Percentiles rank a stretch among this genome's conserved stretches.
phyloP scores from a whole-genome alignment of 2,797 vertebrate species.

The Xyrichtys novacula region DNA sequence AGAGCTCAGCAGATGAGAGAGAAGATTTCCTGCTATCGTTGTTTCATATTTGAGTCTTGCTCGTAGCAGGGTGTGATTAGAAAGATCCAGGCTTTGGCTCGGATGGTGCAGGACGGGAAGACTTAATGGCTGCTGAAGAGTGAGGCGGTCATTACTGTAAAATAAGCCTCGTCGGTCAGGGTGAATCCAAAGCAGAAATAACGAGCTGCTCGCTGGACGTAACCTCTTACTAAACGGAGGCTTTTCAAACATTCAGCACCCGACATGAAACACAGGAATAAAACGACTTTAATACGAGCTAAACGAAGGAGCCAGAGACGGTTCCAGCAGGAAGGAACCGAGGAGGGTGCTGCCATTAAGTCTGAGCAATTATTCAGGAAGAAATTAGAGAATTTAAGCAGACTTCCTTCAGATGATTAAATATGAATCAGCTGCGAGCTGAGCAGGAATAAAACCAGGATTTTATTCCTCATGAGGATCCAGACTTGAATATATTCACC shows the following conservation, averaged over 20 bases:
- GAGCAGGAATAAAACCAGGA: not conserved
- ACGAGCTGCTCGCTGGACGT: conserved; percentile 34
- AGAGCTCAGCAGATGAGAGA: not conserved
- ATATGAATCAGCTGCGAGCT: conserved; percentile 2
- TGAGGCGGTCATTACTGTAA: conserved; percentile 34
- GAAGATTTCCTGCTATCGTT: not conserved
- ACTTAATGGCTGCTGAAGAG: conserved; percentile 14
- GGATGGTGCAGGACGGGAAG: not conserved
- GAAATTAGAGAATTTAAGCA: not conserved
- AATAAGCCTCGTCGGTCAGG: conserved; percentile 21
- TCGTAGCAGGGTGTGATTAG: conserved; percentile 1
- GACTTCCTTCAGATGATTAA: conserved; percentile 4
- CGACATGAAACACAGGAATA: not conserved
- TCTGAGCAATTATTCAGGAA: not conserved
- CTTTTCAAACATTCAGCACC: conserved; percentile 34
- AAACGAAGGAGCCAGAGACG: not conserved
- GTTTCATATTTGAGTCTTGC: not conserved
- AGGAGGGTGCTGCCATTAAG: not conserved
- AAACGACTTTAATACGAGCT: not conserved
- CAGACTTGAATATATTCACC: not conserved
- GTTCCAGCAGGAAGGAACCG: not conserved
- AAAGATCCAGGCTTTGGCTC: not conserved
- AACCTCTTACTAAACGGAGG: conserved; percentile 6
- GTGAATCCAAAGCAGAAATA: conserved; percentile 27
- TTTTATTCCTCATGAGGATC: not conserved